A percentile compares a stretch with the other conserved stretches of the same genome.
These are phyloP conservation scores for Galaxea fascicularis DNA, from an alignment of 92 coral and sea anemone genomes.

Conservation along the genomic window DNA sequence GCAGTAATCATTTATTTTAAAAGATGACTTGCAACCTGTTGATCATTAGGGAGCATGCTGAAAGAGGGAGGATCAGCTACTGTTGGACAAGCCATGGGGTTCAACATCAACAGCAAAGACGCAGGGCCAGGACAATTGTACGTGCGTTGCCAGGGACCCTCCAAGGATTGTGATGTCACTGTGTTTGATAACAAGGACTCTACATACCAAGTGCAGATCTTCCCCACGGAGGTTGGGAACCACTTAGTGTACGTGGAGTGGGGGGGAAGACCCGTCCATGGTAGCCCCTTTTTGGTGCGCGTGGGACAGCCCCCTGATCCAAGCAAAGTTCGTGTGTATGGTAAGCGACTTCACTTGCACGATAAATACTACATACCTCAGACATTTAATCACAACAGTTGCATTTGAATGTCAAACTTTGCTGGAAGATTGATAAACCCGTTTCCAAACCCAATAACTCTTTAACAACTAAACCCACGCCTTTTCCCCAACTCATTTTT, in stretches of 20 bases:
- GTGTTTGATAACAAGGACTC: slow-evolving; percentile 94
- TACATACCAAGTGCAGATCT: slow-evolving; percentile 88
- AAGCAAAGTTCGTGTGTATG: slow-evolving; percentile 74
- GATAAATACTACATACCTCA: neutral
- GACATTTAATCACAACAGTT: neutral
- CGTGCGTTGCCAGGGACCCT: slow-evolving; percentile 96
- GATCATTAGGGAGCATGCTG: slow-evolving; percentile 46
- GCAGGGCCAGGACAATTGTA: slow-evolving; percentile 91
- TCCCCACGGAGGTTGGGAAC: slow-evolving; percentile 87
- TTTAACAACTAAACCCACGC: no score
- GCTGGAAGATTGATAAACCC: no score
- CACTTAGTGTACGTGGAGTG: slow-evolving; percentile 93
- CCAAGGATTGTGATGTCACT: slow-evolving; percentile 91
- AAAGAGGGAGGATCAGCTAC: slow-evolving; percentile 69
- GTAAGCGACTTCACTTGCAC: slow-evolving; percentile 9
- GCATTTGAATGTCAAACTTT: no score
- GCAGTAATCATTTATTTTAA: no score
- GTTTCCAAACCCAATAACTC: no score
- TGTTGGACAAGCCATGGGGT: slow-evolving; percentile 84
- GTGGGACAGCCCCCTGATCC: slow-evolving; percentile 91
- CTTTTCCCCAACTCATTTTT: no score
- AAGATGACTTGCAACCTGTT: slow-evolving; percentile 2
- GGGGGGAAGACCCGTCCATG: slow-evolving; percentile 90
- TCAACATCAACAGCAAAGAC: slow-evolving; percentile 86
- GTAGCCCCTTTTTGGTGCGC: slow-evolving; percentile 96